phyloP scores from a whole-genome alignment of 2,888 invertebrate species.

The Acheta domesticus region DNA sequence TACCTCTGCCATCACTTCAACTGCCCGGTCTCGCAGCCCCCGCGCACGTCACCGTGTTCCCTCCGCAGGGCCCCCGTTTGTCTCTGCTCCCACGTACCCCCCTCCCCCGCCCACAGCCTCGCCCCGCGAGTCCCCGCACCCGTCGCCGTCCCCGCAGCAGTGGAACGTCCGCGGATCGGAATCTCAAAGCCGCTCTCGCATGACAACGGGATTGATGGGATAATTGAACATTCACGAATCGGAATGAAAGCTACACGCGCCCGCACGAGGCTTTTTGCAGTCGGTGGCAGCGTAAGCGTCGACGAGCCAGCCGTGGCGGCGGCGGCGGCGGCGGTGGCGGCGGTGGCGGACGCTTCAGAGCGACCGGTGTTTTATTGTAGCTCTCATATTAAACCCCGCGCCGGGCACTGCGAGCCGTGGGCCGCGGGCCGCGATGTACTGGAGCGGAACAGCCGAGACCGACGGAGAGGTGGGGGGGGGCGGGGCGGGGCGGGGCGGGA shows the following conservation, averaged over 20 bases:
- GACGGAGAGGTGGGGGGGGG: not conserved
- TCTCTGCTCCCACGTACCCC: not conserved
- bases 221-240: not conserved
- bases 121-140: not conserved
- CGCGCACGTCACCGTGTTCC: no score
- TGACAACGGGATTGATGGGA: conserved; percentile 6
- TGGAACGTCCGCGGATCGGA: not conserved
- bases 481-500: not conserved
- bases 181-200: not conserved
- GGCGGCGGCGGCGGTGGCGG: not conserved
- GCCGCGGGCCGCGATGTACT: not conserved
- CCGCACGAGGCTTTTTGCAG: conserved; percentile 10
- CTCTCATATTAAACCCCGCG: not conserved
- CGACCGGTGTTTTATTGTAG: not conserved
- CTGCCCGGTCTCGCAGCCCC: no score
- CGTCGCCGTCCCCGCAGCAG: not conserved
- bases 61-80: no score
- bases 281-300: not conserved
- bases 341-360: not conserved
- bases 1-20: no score
- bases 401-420: not conserved
- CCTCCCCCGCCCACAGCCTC: not conserved
- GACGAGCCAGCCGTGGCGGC: not conserved
- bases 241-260: not conserved
- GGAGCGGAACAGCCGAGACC: not conserved